phyloP scores from a whole-genome alignment of 2,113 vertebrate species.

The Lynx canadensis region DNA sequence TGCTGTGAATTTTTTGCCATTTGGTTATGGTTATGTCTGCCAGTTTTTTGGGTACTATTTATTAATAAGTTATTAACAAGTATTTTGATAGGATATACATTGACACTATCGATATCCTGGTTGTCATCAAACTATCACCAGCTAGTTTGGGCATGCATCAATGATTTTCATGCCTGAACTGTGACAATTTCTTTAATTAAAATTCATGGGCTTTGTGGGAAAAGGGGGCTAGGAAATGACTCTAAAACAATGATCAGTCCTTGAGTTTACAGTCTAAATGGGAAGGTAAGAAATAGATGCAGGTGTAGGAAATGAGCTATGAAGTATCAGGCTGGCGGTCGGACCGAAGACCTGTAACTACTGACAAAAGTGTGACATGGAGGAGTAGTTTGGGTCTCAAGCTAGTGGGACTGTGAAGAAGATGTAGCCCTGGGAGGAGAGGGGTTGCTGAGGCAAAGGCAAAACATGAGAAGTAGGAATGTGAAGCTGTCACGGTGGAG shows the following conservation, averaged over 20 bases:
- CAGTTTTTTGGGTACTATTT: not conserved
- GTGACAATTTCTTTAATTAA: not conserved
- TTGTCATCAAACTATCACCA: not conserved
- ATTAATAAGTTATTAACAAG: not conserved
- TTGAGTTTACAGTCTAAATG: not conserved
- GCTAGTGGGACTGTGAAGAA: not conserved
- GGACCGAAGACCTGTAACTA: not conserved
- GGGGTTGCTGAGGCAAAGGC: rapidly evolving
- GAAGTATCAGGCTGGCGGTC: not conserved
- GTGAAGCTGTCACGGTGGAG: not conserved
- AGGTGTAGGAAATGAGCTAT: not conserved
- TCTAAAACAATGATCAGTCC: not conserved
- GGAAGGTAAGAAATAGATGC: not conserved
- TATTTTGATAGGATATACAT: not conserved
- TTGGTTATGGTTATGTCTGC: not conserved
- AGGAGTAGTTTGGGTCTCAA: not conserved
- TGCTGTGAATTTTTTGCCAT: not conserved
- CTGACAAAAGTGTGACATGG: not conserved
- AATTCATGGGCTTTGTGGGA: not conserved
- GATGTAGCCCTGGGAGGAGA: not conserved
- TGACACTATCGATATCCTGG: not conserved
- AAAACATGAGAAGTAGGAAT: not conserved
- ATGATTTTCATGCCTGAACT: not conserved
- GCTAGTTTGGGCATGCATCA: not conserved
- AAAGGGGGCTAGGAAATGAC: not conserved